Conservation (phyloP, 2,797 vertebrate species). For the Hephaestus fuliginosus region DNA sequence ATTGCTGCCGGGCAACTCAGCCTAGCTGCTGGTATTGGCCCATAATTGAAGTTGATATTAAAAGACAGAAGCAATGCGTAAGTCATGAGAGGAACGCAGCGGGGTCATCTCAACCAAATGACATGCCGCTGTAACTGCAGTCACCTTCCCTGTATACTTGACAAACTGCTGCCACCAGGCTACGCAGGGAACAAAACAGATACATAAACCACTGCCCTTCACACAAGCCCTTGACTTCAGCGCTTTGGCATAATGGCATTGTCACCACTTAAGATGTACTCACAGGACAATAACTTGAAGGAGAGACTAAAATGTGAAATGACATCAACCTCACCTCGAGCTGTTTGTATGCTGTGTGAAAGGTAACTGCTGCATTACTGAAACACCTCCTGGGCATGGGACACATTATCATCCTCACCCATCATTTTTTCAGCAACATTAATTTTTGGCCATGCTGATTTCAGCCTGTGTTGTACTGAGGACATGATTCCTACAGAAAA, state of each 20-base stretch:
- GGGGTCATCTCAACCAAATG: slow-evolving; percentile 80
- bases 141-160: slow-evolving; percentile 86
- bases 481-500: neutral
- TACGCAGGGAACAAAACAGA: slow-evolving; percentile 75
- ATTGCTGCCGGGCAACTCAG: slow-evolving; percentile 30
- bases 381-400: slow-evolving; percentile 29
- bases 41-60: slow-evolving; percentile 75
- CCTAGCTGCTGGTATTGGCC: slow-evolving; percentile 34
- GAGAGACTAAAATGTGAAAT: slow-evolving; percentile 45
- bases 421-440: slow-evolving; percentile 48
- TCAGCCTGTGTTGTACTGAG: slow-evolving; percentile 16
- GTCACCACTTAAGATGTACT: slow-evolving; percentile 53
- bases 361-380: slow-evolving; percentile 44
- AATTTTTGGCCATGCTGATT: slow-evolving; percentile 30
- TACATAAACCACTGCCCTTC: slow-evolving; percentile 86
- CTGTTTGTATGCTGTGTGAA: slow-evolving; percentile 40
- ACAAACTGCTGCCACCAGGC: slow-evolving; percentile 77
- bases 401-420: slow-evolving; percentile 6
- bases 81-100: slow-evolving; percentile 76
- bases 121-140: slow-evolving; percentile 78
- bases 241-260: slow-evolving; percentile 48
- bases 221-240: slow-evolving; percentile 57
- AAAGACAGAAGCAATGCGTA: slow-evolving; percentile 71
- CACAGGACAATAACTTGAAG: slow-evolving; percentile 34
- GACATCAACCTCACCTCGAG: slow-evolving; percentile 24